Evolutionary conservation across 2,797 vertebrate species (phyloP).

Genomic region (Cygnus olor): DNA sequence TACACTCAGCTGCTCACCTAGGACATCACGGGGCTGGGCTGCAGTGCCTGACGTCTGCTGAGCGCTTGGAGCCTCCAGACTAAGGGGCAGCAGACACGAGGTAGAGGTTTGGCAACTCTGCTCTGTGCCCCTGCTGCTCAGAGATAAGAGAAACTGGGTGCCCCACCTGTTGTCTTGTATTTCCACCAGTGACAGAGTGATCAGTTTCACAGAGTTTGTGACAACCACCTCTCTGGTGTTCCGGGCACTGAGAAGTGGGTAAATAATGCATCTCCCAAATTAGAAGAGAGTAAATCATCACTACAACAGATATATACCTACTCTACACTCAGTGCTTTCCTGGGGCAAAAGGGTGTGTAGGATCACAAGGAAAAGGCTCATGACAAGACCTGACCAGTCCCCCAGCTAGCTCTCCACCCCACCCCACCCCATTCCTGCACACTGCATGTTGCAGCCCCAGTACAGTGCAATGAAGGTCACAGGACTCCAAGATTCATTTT

Average conservation of each 20-base stretch:
- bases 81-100: not conserved
- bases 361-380: not conserved
- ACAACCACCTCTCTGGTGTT: not conserved
- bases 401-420: not conserved
- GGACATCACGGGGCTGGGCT: not conserved
- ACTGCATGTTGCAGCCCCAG: not conserved
- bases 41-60: not conserved
- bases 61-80: not conserved
- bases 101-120: not conserved
- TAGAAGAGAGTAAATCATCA: not conserved
- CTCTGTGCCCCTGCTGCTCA: not conserved
- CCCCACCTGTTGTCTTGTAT: not conserved
- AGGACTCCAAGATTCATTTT: not conserved
- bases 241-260: not conserved
- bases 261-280: not conserved
- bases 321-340: not conserved
- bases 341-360: not conserved
- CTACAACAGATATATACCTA: not conserved
- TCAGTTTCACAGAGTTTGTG: not conserved
- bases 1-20: not conserved
- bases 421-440: not conserved
- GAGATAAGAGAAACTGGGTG: not conserved
- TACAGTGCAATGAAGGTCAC: accelerated
- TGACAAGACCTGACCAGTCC: not conserved
- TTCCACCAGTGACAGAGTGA: not conserved